phyloP scores from a whole-genome alignment of 2,888 invertebrate species.

The Polydrusus tereticollis region DNA sequence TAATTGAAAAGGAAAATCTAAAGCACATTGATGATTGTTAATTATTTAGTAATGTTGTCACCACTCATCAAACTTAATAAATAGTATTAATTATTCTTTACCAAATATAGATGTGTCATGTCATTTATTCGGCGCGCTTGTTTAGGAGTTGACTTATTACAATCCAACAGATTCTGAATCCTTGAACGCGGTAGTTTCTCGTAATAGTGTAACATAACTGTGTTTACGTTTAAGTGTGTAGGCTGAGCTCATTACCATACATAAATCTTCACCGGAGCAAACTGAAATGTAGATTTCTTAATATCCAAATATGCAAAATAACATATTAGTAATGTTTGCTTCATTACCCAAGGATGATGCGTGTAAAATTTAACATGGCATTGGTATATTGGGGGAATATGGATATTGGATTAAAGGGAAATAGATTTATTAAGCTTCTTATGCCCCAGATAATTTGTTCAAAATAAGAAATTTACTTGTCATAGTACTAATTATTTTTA shows the following conservation, averaged over 20 bases:
- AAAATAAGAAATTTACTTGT: no score
- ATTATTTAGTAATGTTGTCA: no score
- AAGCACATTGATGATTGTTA: no score
- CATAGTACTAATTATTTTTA: no score
- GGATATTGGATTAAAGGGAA: neutral
- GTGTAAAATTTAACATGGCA: slow-evolving; percentile 2
- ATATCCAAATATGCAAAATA: slow-evolving; percentile 25
- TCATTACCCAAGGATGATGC: slow-evolving; percentile 10
- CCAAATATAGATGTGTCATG: slow-evolving; percentile 7
- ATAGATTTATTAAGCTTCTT: neutral
- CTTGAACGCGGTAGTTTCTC: slow-evolving; percentile 10
- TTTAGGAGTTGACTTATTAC: slow-evolving; percentile 8
- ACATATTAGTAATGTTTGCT: slow-evolving; percentile 24
- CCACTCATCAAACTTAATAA: no score
- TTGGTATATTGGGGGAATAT: neutral
- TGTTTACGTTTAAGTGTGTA: slow-evolving; percentile 21
- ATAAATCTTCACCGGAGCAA: slow-evolving; percentile 18
- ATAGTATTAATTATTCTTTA: slow-evolving; percentile 3
- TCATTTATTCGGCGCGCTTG: slow-evolving; percentile 16
- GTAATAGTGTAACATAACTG: slow-evolving; percentile 24
- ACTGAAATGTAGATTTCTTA: slow-evolving; percentile 18
- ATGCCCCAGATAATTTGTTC: neutral
- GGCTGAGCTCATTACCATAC: slow-evolving; percentile 30
- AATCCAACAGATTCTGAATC: neutral
- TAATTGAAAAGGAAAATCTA: no score